Conservation (phyloP, 2,888 invertebrate species). For the Nemurella pictetii region DNA sequence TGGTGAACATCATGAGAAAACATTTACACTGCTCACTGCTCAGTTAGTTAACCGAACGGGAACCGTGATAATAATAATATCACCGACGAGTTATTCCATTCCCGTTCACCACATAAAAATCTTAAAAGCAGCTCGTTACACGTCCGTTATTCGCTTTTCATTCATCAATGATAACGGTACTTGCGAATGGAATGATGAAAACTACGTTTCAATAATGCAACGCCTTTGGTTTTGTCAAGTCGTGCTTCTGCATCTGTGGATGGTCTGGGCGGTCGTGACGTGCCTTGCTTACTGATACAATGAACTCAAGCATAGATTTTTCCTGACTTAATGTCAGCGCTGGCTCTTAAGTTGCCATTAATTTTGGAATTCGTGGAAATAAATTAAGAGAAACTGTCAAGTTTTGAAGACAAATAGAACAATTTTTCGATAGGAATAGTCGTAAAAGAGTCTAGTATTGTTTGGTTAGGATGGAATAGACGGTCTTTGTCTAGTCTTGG, state of each 20-base stretch:
- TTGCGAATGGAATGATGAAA: not conserved
- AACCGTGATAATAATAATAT: not conserved
- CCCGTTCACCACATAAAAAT: not conserved
- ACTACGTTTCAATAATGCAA: not conserved
- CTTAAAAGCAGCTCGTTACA: not conserved
- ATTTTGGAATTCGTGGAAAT: conserved; percentile 8
- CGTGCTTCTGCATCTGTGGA: not conserved
- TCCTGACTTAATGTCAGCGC: not conserved
- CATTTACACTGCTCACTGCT: not conserved
- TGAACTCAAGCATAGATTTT: not conserved
- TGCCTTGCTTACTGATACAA: not conserved
- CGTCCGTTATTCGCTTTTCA: not conserved
- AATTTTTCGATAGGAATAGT: conserved; percentile 26
- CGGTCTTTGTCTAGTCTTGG: conserved; percentile 28
- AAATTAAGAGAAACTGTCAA: conserved; percentile 16
- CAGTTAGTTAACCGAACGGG: not conserved
- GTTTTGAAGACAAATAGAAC: conserved; percentile 22
- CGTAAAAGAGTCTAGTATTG: not conserved
- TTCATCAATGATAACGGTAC: too few relatives aligned
- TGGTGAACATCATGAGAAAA: not conserved
- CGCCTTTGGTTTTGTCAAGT: too few relatives aligned
- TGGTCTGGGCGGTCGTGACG: too few relatives aligned
- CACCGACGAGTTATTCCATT: not conserved
- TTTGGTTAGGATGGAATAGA: not conserved
- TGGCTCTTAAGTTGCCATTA: not conserved